Conservation (phyloP, 2,113 vertebrate species). For the Microcebus tavaratra region DNA sequence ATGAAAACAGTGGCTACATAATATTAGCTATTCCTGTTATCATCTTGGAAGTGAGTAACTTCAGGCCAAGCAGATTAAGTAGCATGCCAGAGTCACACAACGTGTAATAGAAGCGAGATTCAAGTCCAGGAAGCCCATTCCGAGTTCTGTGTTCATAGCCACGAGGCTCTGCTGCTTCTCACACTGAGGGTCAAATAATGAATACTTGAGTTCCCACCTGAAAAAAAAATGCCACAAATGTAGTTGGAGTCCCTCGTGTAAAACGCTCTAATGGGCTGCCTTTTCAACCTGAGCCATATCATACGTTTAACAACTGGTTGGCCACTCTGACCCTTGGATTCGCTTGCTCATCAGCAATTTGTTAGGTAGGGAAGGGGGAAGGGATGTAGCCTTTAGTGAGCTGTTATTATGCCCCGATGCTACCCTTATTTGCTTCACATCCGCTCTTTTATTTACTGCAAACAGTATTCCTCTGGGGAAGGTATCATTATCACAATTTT, state of each 20-base stretch:
- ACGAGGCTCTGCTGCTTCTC: background rate
- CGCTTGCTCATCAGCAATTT: background rate
- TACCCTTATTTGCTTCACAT: background rate
- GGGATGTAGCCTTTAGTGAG: background rate
- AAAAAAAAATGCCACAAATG: background rate
- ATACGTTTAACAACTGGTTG: background rate
- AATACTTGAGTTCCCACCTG: background rate
- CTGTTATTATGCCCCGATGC: background rate
- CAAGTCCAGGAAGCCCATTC: background rate
- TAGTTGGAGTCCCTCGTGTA: background rate
- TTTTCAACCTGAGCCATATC: background rate
- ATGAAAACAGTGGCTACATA: background rate
- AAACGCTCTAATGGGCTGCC: background rate
- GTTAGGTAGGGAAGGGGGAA: background rate
- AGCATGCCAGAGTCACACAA: background rate
- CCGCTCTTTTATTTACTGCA: background rate
- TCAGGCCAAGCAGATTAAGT: background rate
- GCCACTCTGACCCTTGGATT: background rate
- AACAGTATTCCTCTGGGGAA: background rate
- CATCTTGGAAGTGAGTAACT: background rate
- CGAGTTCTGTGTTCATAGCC: background rate
- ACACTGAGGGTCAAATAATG: background rate
- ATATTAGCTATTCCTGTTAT: background rate
- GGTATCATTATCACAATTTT: conserved; percentile 12
- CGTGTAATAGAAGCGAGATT: background rate